Base-by-base conservation (phyloP, 2,888 invertebrate species). In the Linnaemya vulpina region DNA sequence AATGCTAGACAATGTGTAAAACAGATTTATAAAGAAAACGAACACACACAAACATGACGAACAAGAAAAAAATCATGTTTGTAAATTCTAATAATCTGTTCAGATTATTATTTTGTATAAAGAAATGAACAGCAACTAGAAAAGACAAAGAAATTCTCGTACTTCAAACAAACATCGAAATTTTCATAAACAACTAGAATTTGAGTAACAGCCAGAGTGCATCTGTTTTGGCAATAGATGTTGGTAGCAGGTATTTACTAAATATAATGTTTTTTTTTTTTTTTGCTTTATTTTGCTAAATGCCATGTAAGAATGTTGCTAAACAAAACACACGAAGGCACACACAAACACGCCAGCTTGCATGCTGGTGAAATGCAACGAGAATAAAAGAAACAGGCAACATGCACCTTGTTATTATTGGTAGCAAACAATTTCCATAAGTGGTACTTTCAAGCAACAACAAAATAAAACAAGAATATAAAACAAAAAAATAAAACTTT, bases 391-490 rank as follows among this genome's bases (percentile, higher is more conserved):
- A 20, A 46, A 40, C 22, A 63, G 35, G 55, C 30, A 70, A 38
- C 49, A 58, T 74, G 55, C 68, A 77, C 40, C 63, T 70, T 53
- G 63, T 63, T 76, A 73, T 84, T 84, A 80, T 80, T 67, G 80
- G 71, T 84, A 80, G 25, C 80, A 84, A 80, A 73, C 84, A 84
- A 84, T 84, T 80, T 84, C 71, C 80, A 84, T 80, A 84, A 84
- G 80, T 84, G 84, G 84, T 67, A 80, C 80, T 80, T 84, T 80
- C 10, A 30, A 30, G 5, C 30, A 30, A 30, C 2, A 30, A 30
- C 2, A 30, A 30, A 30, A 30, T 30, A 30, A 30, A 30, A 30
- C 2, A 30, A 30, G 5, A 30, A 30, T 3, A 30, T 30, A 30
- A 30, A 30, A 30, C 30, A 30, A 30, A 46, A 60, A 71, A 43